Evolutionary conservation across 2,113 vertebrate species (phyloP), one percentile per base, ranked within the genome.

Genomic region (Trogon melanurus): DNA sequence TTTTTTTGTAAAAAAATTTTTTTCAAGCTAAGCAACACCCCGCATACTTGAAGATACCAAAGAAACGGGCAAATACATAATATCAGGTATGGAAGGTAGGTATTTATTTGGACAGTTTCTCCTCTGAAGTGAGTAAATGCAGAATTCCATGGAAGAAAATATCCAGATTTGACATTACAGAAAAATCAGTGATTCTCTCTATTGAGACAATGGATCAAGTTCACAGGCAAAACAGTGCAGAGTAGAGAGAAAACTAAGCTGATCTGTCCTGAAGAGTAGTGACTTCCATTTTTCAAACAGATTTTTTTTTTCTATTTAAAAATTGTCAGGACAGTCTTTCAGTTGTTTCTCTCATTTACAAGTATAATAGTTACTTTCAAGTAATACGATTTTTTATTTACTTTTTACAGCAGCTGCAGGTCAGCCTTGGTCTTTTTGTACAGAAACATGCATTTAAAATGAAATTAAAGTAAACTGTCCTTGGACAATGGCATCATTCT

Each of bases 291-390:
- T 9, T 91, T 91, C 30, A 29, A 84, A 96, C 20, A 85, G 21
- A 38, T 54, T 45, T 88, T 41, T 88, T 41, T 78, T 85, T 53
- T 56, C 65, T 79, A 34, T 73, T 91, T 85, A 88, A 62, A 92
- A 82, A n/a, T 44, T 34, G 74, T 29, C 53, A 94, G 84, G 94
- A 93, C 93, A 93, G 91, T 38, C 85, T 93, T 97, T 94, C 79
- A 79, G 74, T 85, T 89, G 76, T 80, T 92, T 94, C 95, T 93
- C 90, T 94, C 54, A 89, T 88, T 92, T 91, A 81, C 44, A 86
- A 88, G 60, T 48, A 21, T 66, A 96, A 93, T 70, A 97, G 94
- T 80, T 86, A 91, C 79, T 96, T 97, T 98, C 97, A 97, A 98
- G 97, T 97, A 92, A 89, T 60, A 80, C 16, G 60, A n/a, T 26